Conservation (phyloP, 2,888 invertebrate species). For the Eupithecia dodoneata region DNA sequence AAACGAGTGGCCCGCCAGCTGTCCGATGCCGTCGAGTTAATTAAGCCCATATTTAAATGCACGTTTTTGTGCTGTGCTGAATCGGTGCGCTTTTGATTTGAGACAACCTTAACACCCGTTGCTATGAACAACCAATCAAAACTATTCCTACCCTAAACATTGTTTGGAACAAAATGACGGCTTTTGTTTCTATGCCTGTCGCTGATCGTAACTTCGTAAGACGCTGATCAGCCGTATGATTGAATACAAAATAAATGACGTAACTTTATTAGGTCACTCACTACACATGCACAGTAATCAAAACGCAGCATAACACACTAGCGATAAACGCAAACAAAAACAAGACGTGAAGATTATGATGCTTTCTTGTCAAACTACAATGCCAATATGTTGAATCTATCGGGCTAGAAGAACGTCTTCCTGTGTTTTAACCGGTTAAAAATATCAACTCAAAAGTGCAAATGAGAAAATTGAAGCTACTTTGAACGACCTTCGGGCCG, state of each 20-base stretch:
- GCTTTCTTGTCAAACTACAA: slow-evolving; percentile 60
- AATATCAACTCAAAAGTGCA: not conserved
- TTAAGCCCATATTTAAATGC: too few relatives aligned
- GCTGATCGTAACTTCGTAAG: not conserved
- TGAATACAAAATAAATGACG: slow-evolving; percentile 7
- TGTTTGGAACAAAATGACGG: not conserved
- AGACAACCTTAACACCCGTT: not conserved
- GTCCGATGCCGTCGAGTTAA: too few relatives aligned
- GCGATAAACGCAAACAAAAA: slow-evolving; percentile 30
- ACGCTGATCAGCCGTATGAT: slow-evolving; percentile 9
- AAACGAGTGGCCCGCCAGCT: too few relatives aligned
- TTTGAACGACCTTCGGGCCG: not conserved
- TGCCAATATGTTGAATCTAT: not conserved
- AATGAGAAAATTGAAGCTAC: not conserved
- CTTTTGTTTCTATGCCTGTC: not conserved
- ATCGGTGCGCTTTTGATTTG: too few relatives aligned
- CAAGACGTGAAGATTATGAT: slow-evolving; percentile 39
- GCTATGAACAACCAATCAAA: not conserved
- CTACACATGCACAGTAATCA: not conserved
- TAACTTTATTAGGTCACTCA: slow-evolving; percentile 6
- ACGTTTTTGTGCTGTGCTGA: too few relatives aligned
- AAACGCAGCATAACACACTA: slow-evolving; percentile 13
- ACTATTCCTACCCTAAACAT: not conserved
- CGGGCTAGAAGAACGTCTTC: not conserved
- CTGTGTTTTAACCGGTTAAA: not conserved